These are phyloP conservation scores for Caloenas nicobarica DNA, from an alignment of 2,113 vertebrate species.

Conservation along the genomic window DNA sequence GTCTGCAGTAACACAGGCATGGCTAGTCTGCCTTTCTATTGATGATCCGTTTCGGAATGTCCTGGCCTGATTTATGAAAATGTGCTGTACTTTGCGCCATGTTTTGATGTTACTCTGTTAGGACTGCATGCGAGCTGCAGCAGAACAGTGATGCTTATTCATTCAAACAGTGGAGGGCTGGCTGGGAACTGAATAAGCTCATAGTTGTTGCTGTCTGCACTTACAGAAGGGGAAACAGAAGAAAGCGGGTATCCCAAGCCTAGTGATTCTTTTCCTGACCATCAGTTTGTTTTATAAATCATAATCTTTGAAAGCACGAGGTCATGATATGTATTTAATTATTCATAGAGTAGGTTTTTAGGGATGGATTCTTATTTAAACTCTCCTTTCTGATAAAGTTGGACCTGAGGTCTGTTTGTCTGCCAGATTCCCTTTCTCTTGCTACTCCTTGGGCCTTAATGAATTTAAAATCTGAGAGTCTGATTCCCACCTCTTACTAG, in stretches of 20 bases:
- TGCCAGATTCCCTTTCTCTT: not conserved
- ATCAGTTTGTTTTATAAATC: constrained; percentile 7
- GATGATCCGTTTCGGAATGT: not conserved
- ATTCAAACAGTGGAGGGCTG: constrained; percentile 36
- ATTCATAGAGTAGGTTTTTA: not conserved
- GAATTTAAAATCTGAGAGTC: not conserved
- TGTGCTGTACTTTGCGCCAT: not conserved
- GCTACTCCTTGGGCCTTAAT: not conserved
- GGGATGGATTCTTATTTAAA: not conserved
- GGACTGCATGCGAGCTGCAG: constrained; percentile 52
- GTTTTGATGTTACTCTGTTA: not conserved
- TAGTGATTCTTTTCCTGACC: not conserved
- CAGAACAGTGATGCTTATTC: constrained; percentile 36
- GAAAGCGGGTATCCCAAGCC: not conserved
- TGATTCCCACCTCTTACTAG: not conserved
- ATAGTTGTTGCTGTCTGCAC: not conserved
- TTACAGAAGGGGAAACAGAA: not conserved
- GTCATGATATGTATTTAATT: not conserved
- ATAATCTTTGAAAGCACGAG: not conserved
- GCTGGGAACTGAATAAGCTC: constrained; percentile 46
- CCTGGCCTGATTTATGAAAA: constrained; percentile 27
- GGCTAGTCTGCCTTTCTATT: not conserved
- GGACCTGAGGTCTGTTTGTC: not conserved
- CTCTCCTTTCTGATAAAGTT: not conserved
- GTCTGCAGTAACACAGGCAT: not conserved